These are phyloP conservation scores for Hypotaenidia philippensis DNA, from an alignment of 2,797 vertebrate species.

Conservation along the genomic window DNA sequence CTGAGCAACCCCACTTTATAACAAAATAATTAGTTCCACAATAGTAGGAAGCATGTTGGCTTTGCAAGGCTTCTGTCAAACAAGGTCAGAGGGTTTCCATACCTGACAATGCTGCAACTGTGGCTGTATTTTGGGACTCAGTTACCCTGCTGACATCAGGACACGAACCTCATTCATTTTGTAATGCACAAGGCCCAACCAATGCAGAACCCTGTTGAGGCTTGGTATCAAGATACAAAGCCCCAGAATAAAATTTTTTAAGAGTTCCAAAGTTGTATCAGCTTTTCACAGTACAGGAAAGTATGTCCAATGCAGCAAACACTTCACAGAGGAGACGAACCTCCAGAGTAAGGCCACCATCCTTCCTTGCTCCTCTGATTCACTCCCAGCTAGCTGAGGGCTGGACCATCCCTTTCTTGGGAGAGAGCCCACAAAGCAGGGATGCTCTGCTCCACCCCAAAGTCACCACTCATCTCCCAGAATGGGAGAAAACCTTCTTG, in stretches of 20 bases:
- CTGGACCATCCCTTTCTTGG: too few species aligned
- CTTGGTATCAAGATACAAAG: not conserved
- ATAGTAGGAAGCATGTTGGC: not conserved
- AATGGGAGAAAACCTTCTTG: not conserved
- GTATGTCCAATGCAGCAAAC: not conserved
- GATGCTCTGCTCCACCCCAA: not conserved
- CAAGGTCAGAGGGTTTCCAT: not conserved
- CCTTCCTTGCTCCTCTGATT: not conserved
- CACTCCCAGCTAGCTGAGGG: not conserved
- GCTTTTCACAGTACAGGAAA: not conserved
- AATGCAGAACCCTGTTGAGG: not conserved
- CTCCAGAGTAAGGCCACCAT: not conserved
- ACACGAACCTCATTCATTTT: not conserved
- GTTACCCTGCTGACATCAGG: not conserved
- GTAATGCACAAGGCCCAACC: not conserved
- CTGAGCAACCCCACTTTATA: not conserved
- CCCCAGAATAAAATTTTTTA: not conserved
- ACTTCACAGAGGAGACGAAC: not conserved
- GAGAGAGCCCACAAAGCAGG: rapidly evolving
- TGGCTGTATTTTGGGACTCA: not conserved
- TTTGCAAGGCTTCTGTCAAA: not conserved
- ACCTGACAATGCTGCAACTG: not conserved
- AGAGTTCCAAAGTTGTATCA: not conserved
- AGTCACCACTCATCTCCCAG: not conserved
- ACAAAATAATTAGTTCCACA: not conserved